These are phyloP conservation scores for Coryphaenoides rupestris DNA, from an alignment of 2,113 vertebrate species.

Conservation along the genomic window DNA sequence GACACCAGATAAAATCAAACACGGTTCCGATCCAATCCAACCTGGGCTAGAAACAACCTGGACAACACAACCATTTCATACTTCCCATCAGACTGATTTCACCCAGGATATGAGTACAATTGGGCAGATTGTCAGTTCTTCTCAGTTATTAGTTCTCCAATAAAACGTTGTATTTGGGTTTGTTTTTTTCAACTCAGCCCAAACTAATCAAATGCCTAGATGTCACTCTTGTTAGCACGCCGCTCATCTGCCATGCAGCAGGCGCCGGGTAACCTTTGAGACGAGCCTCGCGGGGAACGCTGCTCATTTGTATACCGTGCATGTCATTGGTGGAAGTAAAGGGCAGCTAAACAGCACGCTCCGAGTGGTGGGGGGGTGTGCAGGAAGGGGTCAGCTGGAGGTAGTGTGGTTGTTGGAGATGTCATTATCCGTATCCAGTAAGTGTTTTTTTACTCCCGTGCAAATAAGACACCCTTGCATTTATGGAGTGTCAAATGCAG, in stretches of 20 bases:
- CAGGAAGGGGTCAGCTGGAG: too few species aligned
- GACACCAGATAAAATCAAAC: too few species aligned
- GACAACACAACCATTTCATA: too few species aligned
- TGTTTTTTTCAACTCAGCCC: too few species aligned
- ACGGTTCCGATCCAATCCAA: too few species aligned
- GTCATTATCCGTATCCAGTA: slow-evolving; percentile 29
- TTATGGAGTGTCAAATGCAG: slow-evolving; percentile 2
- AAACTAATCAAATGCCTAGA: slow-evolving; percentile 36
- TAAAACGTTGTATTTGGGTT: too few species aligned
- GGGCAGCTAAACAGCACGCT: slow-evolving; percentile 34
- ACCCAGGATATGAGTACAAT: too few species aligned
- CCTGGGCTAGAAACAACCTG: too few species aligned
- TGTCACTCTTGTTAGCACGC: slow-evolving; percentile 45
- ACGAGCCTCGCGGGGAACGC: slow-evolving; percentile 27
- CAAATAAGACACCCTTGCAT: slow-evolving; percentile 14
- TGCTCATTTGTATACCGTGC: slow-evolving; percentile 50
- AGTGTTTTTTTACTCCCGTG: slow-evolving; percentile 15
- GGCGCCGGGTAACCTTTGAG: slow-evolving; percentile 53
- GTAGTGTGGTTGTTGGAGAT: slow-evolving; percentile 14
- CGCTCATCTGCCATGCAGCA: slow-evolving; percentile 42
- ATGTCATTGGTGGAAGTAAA: slow-evolving; percentile 37
- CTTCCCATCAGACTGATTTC: too few species aligned
- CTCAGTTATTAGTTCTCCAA: too few species aligned
- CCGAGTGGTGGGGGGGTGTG: too few species aligned
- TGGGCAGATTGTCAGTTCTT: too few species aligned